Conservation (phyloP, 2,797 vertebrate species). For the Ptychobarbus kaznakovi region DNA sequence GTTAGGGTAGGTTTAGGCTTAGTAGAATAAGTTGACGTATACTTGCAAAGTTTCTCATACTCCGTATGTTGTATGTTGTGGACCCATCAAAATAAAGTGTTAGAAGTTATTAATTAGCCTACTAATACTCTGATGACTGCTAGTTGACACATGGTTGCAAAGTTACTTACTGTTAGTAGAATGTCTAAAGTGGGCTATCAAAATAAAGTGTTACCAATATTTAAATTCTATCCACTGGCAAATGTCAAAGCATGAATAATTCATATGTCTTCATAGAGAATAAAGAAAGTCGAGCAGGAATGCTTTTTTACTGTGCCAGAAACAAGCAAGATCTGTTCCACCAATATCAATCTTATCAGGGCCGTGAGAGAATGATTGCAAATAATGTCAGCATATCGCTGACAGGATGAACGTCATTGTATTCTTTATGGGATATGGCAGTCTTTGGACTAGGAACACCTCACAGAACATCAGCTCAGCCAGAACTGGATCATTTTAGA, state of each 20-base stretch:
- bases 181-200: too few species aligned
- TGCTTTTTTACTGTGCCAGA: conserved; percentile 13
- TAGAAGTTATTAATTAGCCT: too few species aligned
- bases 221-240: conserved; percentile 18
- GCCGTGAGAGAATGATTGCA: neutral
- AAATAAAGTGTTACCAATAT: neutral
- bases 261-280: conserved; percentile 25
- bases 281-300: neutral
- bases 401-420: conserved; percentile 8
- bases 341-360: conserved; percentile 25
- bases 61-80: too few species aligned
- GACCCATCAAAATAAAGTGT: too few species aligned
- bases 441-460: neutral
- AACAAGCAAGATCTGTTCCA: conserved; percentile 19
- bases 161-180: too few species aligned
- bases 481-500: neutral
- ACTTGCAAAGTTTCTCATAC: too few species aligned
- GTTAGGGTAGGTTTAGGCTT: too few species aligned
- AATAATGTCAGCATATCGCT: neutral
- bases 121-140: too few species aligned
- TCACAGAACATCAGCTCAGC: neutral
- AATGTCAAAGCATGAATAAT: conserved; percentile 55
- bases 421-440: neutral
- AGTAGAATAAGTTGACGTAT: too few species aligned
- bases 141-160: too few species aligned